These are phyloP conservation scores for Cyprinodon tularosa DNA, from an alignment of 2,113 vertebrate species.

Conservation along the genomic window DNA sequence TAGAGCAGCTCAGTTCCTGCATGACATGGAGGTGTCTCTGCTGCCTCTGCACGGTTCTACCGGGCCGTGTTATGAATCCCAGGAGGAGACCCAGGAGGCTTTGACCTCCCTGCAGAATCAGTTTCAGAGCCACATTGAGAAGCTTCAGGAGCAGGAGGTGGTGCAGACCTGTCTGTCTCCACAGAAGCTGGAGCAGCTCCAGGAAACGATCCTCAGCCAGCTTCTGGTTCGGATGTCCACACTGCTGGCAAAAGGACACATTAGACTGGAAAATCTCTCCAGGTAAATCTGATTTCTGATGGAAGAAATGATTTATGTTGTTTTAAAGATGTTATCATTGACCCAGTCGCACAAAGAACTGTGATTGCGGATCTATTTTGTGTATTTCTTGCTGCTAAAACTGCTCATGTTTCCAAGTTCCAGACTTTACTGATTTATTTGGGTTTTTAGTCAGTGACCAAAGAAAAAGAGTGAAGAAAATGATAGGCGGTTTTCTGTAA, in stretches of 20 bases:
- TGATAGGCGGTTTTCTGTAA: too few species aligned
- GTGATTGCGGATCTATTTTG: too few species aligned
- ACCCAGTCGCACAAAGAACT: too few species aligned
- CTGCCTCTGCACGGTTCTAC: slow-evolving; percentile 55
- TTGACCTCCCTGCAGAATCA: slow-evolving; percentile 66
- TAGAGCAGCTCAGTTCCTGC: slow-evolving; percentile 62
- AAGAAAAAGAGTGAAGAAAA: too few species aligned
- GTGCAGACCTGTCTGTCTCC: slow-evolving; percentile 70
- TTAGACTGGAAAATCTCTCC: slow-evolving; percentile 66
- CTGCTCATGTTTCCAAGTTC: too few species aligned
- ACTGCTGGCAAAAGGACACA: slow-evolving; percentile 74
- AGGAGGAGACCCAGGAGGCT: slow-evolving; percentile 54
- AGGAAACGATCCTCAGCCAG: slow-evolving; percentile 74
- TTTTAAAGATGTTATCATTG: too few species aligned
- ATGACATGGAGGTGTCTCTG: slow-evolving; percentile 68
- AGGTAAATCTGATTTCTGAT: slow-evolving; percentile 58
- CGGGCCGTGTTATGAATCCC: slow-evolving; percentile 52
- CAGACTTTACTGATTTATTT: too few species aligned
- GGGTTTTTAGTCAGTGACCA: too few species aligned
- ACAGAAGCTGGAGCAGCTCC: slow-evolving; percentile 67
- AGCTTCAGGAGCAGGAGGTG: slow-evolving; percentile 71
- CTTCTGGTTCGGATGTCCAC: slow-evolving; percentile 76
- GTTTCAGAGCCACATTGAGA: slow-evolving; percentile 74
- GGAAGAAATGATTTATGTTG: background rate
- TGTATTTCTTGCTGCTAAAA: too few species aligned